A percentile compares a stretch with the other conserved stretches of the same genome.
Evolutionary conservation across 2,113 vertebrate genomes (phyloP).

Genomic region (Chlorodrepanis virens): DNA sequence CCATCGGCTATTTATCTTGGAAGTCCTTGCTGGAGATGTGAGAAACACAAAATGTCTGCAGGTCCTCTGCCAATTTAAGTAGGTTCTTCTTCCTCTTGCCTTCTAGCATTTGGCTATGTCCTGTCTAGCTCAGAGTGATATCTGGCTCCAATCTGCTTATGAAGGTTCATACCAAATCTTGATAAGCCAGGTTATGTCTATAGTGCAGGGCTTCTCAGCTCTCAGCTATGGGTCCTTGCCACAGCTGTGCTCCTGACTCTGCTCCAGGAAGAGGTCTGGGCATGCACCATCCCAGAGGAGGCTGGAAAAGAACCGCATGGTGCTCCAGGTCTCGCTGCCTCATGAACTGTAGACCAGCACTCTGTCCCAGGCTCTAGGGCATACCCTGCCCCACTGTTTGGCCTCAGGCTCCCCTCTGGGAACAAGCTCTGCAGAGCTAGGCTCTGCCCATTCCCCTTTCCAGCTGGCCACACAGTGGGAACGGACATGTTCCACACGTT

Average conservation of each 20-base stretch:
- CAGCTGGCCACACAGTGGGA: rapidly evolving
- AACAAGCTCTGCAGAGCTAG: not conserved
- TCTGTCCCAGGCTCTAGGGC: rapidly evolving
- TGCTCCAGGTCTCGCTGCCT: not conserved
- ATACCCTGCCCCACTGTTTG: rapidly evolving
- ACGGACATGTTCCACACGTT: rapidly evolving
- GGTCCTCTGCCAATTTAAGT: constrained; percentile 35
- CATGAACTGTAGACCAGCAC: not conserved
- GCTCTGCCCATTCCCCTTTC: not conserved
- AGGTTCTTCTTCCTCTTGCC: constrained; percentile 47
- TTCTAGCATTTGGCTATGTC: constrained; percentile 43
- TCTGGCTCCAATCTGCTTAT: constrained; percentile 53
- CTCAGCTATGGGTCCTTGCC: constrained; percentile 37
- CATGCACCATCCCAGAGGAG: not conserved
- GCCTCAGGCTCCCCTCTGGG: not conserved
- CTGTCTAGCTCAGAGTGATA: constrained; percentile 47
- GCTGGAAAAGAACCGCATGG: not conserved
- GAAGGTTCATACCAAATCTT: constrained; percentile 42
- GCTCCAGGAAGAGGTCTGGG: not conserved
- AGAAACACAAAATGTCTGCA: constrained; percentile 35
- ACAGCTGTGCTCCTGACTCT: not conserved
- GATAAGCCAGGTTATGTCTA: constrained; percentile 40
- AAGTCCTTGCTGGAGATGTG: constrained; percentile 4
- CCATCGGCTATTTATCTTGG: constrained; percentile 49
- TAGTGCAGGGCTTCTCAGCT: not conserved